Percentiles rank a stretch among this genome's conserved stretches.
Evolutionary conservation across 2,113 vertebrate genomes (phyloP).

Genomic region (zebrafish (Danio rerio)): DNA sequence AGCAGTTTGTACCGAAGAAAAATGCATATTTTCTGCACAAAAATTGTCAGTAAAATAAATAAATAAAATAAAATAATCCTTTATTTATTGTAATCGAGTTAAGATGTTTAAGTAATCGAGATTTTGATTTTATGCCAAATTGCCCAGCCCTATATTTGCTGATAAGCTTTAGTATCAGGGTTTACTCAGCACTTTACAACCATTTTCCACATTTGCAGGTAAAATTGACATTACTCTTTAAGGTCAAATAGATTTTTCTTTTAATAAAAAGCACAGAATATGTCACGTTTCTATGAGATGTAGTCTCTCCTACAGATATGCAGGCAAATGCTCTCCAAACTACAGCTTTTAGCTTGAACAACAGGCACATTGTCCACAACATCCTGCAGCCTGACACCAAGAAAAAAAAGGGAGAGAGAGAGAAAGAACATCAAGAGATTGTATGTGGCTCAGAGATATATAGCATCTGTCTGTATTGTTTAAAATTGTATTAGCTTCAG

Average conservation of each 20-base stretch:
- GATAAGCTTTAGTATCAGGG: background rate
- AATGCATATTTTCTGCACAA: too few species aligned
- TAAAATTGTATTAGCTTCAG: background rate
- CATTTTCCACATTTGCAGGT: background rate
- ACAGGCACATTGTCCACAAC: background rate
- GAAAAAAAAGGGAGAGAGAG: background rate
- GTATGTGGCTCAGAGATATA: background rate
- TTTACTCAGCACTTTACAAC: background rate
- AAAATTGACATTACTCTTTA: background rate
- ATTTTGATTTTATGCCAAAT: too few species aligned
- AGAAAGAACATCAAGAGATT: slow-evolving; percentile 15
- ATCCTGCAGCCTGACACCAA: slow-evolving; percentile 14
- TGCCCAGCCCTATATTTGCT: too few species aligned
- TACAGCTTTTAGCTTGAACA: background rate
- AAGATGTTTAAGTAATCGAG: too few species aligned
- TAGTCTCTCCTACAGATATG: background rate
- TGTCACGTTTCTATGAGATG: background rate
- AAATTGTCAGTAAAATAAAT: too few species aligned
- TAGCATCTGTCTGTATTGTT: background rate
- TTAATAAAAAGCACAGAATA: background rate
- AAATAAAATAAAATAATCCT: too few species aligned
- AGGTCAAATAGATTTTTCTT: background rate
- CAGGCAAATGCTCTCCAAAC: background rate
- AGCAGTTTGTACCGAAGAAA: too few species aligned
- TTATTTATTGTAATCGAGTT: too few species aligned